phyloP scores from a whole-genome alignment of 2,113 vertebrate genomes.

The Pelmatolapia mariae region DNA sequence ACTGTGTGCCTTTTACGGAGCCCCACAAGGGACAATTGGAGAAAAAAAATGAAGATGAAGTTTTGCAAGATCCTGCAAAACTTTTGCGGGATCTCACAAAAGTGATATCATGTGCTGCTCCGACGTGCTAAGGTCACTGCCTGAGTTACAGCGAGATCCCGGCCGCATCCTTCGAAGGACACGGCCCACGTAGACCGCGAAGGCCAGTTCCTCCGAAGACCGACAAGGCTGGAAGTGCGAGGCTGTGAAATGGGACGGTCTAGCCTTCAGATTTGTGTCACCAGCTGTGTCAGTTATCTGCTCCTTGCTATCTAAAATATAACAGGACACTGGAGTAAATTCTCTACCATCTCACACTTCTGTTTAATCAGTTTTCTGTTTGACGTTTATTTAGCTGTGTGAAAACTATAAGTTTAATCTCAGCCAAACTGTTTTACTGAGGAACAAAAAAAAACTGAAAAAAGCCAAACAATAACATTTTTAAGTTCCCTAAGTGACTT shows the following conservation, averaged over 20 bases:
- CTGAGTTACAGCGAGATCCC: neutral
- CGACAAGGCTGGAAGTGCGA: neutral
- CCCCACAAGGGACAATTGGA: neutral
- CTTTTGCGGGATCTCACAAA: neutral
- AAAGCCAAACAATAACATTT: neutral
- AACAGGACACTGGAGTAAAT: neutral
- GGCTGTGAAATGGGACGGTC: neutral
- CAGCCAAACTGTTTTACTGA: neutral
- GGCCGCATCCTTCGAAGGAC: neutral
- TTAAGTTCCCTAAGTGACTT: neutral
- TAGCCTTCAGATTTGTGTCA: neutral
- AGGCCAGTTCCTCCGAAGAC: neutral
- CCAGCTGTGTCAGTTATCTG: neutral
- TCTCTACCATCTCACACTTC: neutral
- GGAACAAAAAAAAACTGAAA: neutral
- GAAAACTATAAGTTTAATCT: neutral
- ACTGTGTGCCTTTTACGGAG: neutral
- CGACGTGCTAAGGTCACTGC: no score
- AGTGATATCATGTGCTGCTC: no score
- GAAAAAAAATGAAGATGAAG: neutral
- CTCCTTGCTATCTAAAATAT: neutral
- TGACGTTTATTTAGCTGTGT: neutral
- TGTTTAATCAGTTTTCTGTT: neutral
- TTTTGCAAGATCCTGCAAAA: neutral
- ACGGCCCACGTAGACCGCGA: neutral